Evolutionary conservation across 2,888 invertebrate genomes (phyloP).

Genomic region (Acrocera orbiculus): DNA sequence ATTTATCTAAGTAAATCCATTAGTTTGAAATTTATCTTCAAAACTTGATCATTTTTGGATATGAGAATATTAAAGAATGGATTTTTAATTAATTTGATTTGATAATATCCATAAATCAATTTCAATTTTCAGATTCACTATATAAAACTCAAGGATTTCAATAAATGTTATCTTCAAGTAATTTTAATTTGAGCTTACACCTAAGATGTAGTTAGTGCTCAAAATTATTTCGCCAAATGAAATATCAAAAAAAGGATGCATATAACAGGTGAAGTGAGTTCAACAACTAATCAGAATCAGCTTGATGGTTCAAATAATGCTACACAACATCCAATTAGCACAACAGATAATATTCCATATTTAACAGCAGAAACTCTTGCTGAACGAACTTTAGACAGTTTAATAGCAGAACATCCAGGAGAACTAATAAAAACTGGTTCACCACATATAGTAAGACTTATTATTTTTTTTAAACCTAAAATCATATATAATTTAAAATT

Average conservation of each 20-base stretch:
- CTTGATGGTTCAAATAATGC: constrained; percentile 4
- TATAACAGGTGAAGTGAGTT: constrained; percentile 60
- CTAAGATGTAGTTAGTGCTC: constrained; percentile 1
- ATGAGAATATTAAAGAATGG: no score
- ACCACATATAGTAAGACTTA: constrained; percentile 60
- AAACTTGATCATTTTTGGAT: no score
- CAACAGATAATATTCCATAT: constrained; percentile 29
- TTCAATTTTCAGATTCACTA: no score
- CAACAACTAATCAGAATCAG: constrained; percentile 39
- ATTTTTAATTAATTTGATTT: no score
- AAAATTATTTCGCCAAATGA: constrained; percentile 1
- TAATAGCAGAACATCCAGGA: constrained; percentile 80
- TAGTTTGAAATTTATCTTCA: no score
- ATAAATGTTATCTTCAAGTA: no score
- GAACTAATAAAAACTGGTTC: constrained; percentile 88
- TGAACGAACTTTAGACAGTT: constrained; percentile 66
- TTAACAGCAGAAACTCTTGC: constrained; percentile 68
- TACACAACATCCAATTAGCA: constrained; percentile 9
- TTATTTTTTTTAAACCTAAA: neutral
- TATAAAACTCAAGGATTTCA: no score
- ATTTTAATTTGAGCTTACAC: no score
- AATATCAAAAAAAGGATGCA: constrained; percentile 40
- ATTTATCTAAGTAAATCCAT: no score
- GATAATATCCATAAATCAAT: no score
- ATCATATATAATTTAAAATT: neutral